Conservation (phyloP, 2,888 invertebrate genomes). For the Pristionchus japonicus region DNA sequence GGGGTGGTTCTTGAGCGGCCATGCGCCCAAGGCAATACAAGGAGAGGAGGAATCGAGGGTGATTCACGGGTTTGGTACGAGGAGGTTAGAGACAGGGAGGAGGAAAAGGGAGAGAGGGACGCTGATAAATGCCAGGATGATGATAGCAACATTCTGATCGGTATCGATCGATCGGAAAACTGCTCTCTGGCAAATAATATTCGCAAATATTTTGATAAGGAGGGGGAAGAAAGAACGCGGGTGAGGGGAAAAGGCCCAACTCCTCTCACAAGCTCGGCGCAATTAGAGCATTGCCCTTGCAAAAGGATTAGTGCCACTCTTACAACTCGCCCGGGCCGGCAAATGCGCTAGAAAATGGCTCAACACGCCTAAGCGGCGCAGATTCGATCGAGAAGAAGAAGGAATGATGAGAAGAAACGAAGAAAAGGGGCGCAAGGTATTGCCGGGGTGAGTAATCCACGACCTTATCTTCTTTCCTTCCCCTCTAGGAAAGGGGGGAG, state of each 20-base stretch:
- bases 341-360: not conserved
- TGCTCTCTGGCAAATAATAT: not conserved
- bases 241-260: not conserved
- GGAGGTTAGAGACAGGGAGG: not conserved
- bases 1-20: slow-evolving; percentile 34
- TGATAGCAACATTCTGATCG: slow-evolving; percentile 8
- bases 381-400: not conserved
- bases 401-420: not conserved
- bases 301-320: not conserved
- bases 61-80: not conserved
- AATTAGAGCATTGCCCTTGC: slow-evolving; percentile 9
- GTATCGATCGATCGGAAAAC: not conserved
- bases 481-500: not conserved
- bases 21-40: slow-evolving; percentile 22
- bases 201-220: slow-evolving; percentile 15
- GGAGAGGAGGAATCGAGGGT: not conserved
- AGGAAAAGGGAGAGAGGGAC: slow-evolving; percentile 18
- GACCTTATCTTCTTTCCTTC: slow-evolving; percentile 4
- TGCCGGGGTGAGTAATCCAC: slow-evolving; percentile 18
- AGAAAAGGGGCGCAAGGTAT: not conserved
- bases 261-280: not conserved
- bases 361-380: not conserved
- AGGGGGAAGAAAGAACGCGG: not conserved
- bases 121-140: slow-evolving; percentile 12
- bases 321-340: not conserved